Conservation (phyloP, 2,888 invertebrate species). For the Agrilus mali region DNA sequence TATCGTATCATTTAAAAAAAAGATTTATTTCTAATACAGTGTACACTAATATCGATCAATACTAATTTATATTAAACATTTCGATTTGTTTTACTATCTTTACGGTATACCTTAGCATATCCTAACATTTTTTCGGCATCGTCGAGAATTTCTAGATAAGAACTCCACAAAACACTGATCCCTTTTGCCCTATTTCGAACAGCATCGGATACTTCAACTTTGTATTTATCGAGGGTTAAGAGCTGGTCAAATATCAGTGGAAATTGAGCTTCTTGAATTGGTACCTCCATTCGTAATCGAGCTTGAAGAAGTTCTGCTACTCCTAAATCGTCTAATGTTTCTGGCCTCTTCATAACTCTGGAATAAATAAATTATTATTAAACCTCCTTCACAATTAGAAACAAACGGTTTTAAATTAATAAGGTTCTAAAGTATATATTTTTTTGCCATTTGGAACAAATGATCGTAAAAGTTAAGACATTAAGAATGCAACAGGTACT, state of each 20-base stretch:
- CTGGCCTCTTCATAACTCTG: slow-evolving; percentile 53
- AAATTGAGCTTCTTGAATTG: slow-evolving; percentile 54
- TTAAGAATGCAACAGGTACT: too few relatives aligned
- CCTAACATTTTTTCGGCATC: slow-evolving; percentile 64
- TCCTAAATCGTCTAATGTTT: slow-evolving; percentile 60
- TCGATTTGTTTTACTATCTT: too few relatives aligned
- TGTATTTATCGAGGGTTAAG: slow-evolving; percentile 58
- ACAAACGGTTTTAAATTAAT: too few relatives aligned
- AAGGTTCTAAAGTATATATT: too few relatives aligned
- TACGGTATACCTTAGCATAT: slow-evolving; percentile 45
- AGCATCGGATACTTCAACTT: slow-evolving; percentile 52
- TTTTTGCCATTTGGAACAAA: too few relatives aligned
- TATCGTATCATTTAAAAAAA: not conserved
- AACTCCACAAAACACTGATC: slow-evolving; percentile 53
- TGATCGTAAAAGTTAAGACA: too few relatives aligned
- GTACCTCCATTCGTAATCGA: slow-evolving; percentile 50
- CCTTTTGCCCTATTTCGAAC: slow-evolving; percentile 43
- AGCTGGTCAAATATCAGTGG: slow-evolving; percentile 65
- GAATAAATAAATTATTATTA: slow-evolving; percentile 12
- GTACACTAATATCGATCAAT: not conserved
- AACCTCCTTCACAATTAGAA: too few relatives aligned
- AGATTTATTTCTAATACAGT: not conserved
- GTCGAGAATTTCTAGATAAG: slow-evolving; percentile 54
- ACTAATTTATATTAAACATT: too few relatives aligned
- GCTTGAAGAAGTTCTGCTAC: slow-evolving; percentile 55